Evolutionary conservation across 2,797 vertebrate genomes (phyloP).

Genomic region (Pteronotus mesoamericanus): DNA sequence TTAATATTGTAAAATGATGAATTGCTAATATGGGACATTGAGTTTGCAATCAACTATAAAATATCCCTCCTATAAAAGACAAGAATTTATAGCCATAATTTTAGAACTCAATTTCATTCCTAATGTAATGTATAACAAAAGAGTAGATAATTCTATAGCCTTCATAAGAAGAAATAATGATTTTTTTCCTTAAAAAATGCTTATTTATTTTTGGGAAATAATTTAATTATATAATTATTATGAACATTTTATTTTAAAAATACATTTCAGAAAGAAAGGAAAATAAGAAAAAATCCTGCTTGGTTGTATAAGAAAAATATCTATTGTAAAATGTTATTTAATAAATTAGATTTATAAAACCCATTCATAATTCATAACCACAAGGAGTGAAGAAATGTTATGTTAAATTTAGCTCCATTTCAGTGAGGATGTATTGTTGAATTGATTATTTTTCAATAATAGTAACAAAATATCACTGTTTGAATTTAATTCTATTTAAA

Average conservation of each 20-base stretch:
- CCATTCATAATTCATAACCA: not conserved
- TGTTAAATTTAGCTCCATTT: not conserved
- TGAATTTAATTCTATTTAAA: not conserved
- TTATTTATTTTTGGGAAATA: slow-evolving; percentile 30
- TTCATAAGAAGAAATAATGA: not conserved
- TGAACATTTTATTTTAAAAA: not conserved
- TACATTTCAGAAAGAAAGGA: not conserved
- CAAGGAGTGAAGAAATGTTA: not conserved
- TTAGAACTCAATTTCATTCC: slow-evolving; percentile 40
- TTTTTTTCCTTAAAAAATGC: not conserved
- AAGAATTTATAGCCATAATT: slow-evolving; percentile 42
- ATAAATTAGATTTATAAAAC: not conserved
- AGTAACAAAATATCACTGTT: not conserved
- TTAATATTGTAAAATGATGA: slow-evolving; percentile 57
- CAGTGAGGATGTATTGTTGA: not conserved
- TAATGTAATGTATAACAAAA: slow-evolving; percentile 24
- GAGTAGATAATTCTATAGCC: slow-evolving; percentile 10
- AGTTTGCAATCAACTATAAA: slow-evolving; percentile 64
- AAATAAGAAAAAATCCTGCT: not conserved
- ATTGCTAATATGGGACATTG: slow-evolving; percentile 64
- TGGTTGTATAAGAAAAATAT: not conserved
- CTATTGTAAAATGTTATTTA: not conserved
- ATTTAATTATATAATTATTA: not conserved
- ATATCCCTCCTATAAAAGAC: slow-evolving; percentile 63
- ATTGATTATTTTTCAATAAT: not conserved